Conservation (phyloP, 2,797 vertebrate genomes). For the Tapirus indicus region DNA sequence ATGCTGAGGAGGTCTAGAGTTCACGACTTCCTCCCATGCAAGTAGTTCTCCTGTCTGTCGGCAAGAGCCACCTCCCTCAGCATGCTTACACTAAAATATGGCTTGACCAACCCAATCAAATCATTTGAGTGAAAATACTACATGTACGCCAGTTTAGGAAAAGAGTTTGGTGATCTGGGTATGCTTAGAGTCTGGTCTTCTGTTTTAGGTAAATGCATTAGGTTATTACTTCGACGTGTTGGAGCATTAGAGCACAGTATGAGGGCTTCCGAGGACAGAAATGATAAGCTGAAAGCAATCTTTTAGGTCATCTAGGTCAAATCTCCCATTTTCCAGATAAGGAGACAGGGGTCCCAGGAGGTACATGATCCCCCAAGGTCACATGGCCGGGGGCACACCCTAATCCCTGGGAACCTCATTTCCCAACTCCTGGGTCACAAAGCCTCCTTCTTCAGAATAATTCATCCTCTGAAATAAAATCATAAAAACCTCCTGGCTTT, state of each 20-base stretch:
- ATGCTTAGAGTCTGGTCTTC: not conserved
- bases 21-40: slow-evolving; percentile 1
- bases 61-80: slow-evolving; percentile 24
- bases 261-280: not conserved
- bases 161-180: not conserved
- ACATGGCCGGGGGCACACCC: too few relatives aligned
- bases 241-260: not conserved
- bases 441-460: slow-evolving; percentile 16
- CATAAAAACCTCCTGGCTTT: not conserved
- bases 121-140: slow-evolving; percentile 1
- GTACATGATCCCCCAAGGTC: not conserved
- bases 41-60: slow-evolving; percentile 6
- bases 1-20: not conserved
- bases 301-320: not conserved
- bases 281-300: slow-evolving; percentile 1
- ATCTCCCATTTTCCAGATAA: not conserved
- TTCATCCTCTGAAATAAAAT: slow-evolving; percentile 55
- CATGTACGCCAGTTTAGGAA: not conserved
- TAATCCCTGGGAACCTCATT: not conserved
- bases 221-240: not conserved
- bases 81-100: not conserved
- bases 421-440: not conserved
- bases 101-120: slow-evolving; percentile 28
- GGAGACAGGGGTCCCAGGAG: not conserved
- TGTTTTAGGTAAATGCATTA: not conserved